Evolutionary conservation across 2,113 vertebrate genomes (phyloP), one percentile per base, ranked within the genome.

Genomic region (Nymphicus hollandicus): DNA sequence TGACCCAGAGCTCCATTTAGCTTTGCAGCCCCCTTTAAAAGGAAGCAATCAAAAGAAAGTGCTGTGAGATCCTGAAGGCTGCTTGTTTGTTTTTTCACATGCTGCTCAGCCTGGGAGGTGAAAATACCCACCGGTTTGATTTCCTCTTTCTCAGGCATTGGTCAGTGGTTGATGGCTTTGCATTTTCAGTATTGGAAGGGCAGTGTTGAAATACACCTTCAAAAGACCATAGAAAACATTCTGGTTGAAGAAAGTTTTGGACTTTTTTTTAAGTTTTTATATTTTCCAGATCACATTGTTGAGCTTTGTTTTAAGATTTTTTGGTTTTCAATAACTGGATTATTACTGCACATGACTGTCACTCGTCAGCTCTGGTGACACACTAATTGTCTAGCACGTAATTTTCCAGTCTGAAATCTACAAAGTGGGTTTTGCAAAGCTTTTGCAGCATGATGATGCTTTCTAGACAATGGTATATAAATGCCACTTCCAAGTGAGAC

Each of bases 1-100:
- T 96, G 95, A 92, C 86, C 73, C 84, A 80, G 70, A 84, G 23
- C 70, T 91, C 78, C 49, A 71, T 82, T 91, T 80, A 92, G 65
- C 81, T 93, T 87, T 91, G 72, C 78, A 82, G 27, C 25, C 12
- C 18, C 12, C 53, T 86, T 95, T 91, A 79, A 91, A 93, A 89
- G 83, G 77, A 93, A 96, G 63, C 81, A 91, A 94, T 94, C 93
- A 92, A 90, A 96, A 93, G 61, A 93, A 94, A 95, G 49, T 79
- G 35, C 80, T 53, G 47, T 79, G 84, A 79, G 70, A 82, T 96
- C 78, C 77, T 85, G 69, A 91, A 72, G 46, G 24, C 61, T 52
- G 47, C 66, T 89, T 96, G 93, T 96, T 96, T 96, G 88, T 93
- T 93, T 96, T 96, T 96, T 93, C 93, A 94, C 86, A 86, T 80